Conservation (phyloP, 2,888 invertebrate genomes). For the Acleris emargana region DNA sequence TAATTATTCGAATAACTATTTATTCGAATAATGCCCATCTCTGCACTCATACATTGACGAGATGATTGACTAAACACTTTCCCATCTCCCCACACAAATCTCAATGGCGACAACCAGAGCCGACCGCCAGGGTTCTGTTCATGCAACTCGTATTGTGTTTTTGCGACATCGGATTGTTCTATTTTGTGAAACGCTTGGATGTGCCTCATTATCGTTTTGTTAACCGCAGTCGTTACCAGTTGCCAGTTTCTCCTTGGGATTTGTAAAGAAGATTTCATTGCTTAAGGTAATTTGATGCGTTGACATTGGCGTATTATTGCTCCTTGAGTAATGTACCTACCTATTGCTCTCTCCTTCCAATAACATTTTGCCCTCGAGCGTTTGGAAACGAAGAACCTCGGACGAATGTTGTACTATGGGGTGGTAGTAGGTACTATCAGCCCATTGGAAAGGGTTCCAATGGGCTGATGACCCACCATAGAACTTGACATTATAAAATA, state of each 20-base stretch:
- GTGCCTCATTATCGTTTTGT: conserved; percentile 25
- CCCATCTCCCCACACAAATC: conserved; percentile 26
- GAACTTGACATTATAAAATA: too few species aligned
- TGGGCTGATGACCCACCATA: too few species aligned
- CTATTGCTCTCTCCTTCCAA: too few species aligned
- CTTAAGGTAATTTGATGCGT: background rate
- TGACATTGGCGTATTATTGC: conserved; percentile 1
- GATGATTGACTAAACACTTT: conserved; percentile 11
- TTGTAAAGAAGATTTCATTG: conserved; percentile 10
- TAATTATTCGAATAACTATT: too few species aligned
- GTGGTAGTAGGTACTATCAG: too few species aligned
- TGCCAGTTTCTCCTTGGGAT: conserved; percentile 13
- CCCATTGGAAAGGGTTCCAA: too few species aligned
- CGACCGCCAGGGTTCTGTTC: conserved; percentile 21
- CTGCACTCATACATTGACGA: too few species aligned
- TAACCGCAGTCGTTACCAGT: conserved; percentile 18
- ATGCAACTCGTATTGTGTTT: conserved; percentile 26
- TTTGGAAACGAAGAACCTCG: too few species aligned
- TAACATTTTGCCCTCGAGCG: too few species aligned
- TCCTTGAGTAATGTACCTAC: background rate
- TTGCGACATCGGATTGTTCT: conserved; percentile 31
- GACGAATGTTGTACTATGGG: too few species aligned
- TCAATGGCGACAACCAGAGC: conserved; percentile 17
- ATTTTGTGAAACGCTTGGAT: conserved; percentile 26
- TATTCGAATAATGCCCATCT: too few species aligned